Evolutionary conservation across 2,888 invertebrate species (phyloP), one percentile per base, ranked within the genome.

Genomic region (Bursaphelenchus okinawaensis): DNA sequence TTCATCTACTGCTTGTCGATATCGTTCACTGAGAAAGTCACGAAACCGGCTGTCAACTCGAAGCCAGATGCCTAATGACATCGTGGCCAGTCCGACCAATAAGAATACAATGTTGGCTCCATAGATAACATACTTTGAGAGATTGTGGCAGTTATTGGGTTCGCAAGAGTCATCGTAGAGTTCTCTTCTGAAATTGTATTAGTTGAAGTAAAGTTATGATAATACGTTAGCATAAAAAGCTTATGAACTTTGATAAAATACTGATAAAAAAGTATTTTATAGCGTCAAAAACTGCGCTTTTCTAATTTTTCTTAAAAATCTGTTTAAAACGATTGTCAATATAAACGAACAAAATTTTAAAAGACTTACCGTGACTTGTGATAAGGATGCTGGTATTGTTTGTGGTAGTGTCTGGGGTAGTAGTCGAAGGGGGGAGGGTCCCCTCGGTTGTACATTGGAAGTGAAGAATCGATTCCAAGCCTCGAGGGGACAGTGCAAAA

Each of bases 11-110:
- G 74, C 78, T 62, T 78, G 79, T 1, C 79, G 77, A 62, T 80
- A 80, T 68, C 81, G 65, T 61, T 82, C 82, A 59, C 79, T 80
- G 29, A 82, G 70, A 63, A 82, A 82, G 31, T 80, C 75, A 16
- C 80, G 67, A 64, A 82, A 82, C 29, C 79, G 72, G 55, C 75
- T 75, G 68, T 80, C 81, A 9, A 75, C 74, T 40, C 79, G 67
- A 19, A 81, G 68, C 80, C 80, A 81, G 3, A 73, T 66, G 50
- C 81, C 80, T 62, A 78, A 65, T 0, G 75, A 74, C 40, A 82
- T 24, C 4, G 75, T 61, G 4, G 72, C 62, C 4, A 70, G 63
- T 19, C 81, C 81, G 40, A 81, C 80, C 16, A 77, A 73, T 55
- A 74, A 55, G 65, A 78, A 79, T 4, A 79, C 68, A 54, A 79